Conservation (phyloP, 2,113 vertebrate species). For the Calcarius ornatus region DNA sequence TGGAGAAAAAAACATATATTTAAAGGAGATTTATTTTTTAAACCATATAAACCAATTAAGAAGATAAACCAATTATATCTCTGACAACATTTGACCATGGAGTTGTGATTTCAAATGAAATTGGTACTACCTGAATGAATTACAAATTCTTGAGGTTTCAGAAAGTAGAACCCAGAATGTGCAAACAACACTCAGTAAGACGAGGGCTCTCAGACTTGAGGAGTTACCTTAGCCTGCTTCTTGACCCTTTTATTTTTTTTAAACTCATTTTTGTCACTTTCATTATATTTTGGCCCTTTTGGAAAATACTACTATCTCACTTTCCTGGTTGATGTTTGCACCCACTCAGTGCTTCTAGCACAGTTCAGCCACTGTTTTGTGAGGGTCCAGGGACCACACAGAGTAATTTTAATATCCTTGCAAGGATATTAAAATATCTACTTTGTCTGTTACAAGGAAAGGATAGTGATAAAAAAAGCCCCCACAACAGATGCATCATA, state of each 20-base stretch:
- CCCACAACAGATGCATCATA: not conserved
- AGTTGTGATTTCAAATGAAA: not conserved
- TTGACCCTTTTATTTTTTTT: fast-evolving
- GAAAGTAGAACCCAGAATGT: fast-evolving
- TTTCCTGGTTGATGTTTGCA: not conserved
- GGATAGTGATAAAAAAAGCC: not conserved
- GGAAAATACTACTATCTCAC: not conserved
- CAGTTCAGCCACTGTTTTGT: not conserved
- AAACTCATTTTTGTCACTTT: not conserved
- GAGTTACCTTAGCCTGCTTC: too few species aligned
- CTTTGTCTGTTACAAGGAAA: not conserved
- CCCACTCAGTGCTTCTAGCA: fast-evolving
- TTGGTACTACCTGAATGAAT: too few species aligned
- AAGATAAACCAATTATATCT: not conserved
- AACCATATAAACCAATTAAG: not conserved
- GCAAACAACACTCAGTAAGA: too few species aligned
- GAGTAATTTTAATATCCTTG: not conserved
- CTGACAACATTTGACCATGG: not conserved
- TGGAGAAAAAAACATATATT: not conserved
- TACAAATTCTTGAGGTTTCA: not conserved
- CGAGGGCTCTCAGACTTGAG: fast-evolving
- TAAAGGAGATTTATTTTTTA: not conserved
- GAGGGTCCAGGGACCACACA: not conserved
- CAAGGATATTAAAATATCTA: too few species aligned
- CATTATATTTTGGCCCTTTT: not conserved